phyloP scores from a whole-genome alignment of 2,113 vertebrate species.

The Taxidea taxus region DNA sequence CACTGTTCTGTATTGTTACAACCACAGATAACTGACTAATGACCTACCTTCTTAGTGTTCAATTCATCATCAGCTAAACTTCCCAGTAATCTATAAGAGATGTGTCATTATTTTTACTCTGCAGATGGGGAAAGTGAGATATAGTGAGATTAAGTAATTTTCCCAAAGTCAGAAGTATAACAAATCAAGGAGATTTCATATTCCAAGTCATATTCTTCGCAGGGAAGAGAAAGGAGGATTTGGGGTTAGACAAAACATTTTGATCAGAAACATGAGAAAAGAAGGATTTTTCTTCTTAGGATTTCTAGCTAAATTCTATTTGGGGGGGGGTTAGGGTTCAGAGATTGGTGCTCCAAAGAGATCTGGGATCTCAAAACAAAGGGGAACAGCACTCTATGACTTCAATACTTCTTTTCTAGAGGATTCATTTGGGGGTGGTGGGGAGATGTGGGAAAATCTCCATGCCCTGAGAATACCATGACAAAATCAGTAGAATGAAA shows the following conservation, averaged over 20 bases:
- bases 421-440: neutral
- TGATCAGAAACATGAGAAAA: neutral
- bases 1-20: neutral
- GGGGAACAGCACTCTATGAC: neutral
- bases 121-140: neutral
- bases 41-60: neutral
- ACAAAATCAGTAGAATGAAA: neutral
- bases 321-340: neutral
- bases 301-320: neutral
- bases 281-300: neutral
- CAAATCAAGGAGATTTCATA: neutral
- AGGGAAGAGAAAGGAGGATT: neutral
- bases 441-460: neutral
- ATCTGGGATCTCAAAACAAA: neutral
- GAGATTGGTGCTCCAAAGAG: neutral
- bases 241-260: neutral
- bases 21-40: neutral
- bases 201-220: neutral
- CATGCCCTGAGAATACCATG: neutral
- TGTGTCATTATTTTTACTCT: neutral
- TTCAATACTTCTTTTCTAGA: neutral
- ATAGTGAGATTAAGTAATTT: neutral
- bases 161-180: neutral
- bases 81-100: neutral
- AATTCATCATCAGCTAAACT: neutral